A percentile compares a stretch with the other conserved stretches of the same genome.
Conservation (phyloP, 1,140 invertebrate genomes). For the Hermetia illucens region DNA sequence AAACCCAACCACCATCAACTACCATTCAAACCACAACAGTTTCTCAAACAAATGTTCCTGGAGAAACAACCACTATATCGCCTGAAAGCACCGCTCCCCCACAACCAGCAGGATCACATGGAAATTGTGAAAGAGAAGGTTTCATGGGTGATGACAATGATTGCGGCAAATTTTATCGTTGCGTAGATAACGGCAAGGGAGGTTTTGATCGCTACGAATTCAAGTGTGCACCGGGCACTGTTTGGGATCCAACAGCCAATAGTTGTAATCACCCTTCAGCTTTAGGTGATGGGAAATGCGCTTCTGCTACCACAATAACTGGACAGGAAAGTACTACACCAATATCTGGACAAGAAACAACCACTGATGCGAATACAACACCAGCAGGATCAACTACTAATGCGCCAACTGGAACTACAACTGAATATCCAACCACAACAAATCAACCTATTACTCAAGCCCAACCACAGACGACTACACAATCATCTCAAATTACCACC, state of each 20-base stretch:
- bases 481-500: background rate
- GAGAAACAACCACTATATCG: background rate
- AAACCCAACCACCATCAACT: background rate
- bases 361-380: conserved; percentile 14
- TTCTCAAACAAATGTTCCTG: too few species aligned
- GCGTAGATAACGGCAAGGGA: conserved; percentile 39
- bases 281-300: background rate
- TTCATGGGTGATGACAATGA: conserved; percentile 29
- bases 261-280: conserved; percentile 42
- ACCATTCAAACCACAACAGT: conserved; percentile 3
- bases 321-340: conserved; percentile 5
- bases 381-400: conserved; percentile 11
- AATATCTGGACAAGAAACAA: conserved; percentile 6
- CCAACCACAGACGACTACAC: conserved; percentile 13
- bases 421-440: conserved; percentile 3
- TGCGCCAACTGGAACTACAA: conserved; percentile 8
- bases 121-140: conserved; percentile 15
- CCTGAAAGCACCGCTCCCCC: background rate
- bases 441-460: conserved; percentile 6
- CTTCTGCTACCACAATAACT: conserved; percentile 5
- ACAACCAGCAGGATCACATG: conserved; percentile 1
- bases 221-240: conserved; percentile 44
- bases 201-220: conserved; percentile 42
- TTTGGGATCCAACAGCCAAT: conserved; percentile 42
- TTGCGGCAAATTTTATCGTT: conserved; percentile 55